A percentile compares a stretch with the other conserved stretches of the same genome.
Evolutionary conservation across 2,888 invertebrate species (phyloP).

Genomic region (Drosophila paracracens): DNA sequence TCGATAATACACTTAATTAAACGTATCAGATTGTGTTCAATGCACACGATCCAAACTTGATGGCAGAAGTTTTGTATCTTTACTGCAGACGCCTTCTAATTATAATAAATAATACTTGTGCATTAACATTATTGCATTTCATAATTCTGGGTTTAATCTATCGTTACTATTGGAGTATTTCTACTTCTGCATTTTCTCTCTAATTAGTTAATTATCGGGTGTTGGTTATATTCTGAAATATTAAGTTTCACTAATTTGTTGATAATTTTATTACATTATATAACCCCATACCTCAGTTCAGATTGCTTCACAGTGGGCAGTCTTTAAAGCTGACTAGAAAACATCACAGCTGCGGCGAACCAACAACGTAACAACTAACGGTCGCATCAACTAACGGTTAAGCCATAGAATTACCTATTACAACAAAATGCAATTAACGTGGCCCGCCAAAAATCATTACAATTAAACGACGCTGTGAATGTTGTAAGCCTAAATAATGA

Average conservation of each 20-base stretch:
- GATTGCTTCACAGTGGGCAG: neutral
- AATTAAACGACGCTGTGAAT: conserved; percentile 52
- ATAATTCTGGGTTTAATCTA: too few relatives aligned
- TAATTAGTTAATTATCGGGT: neutral
- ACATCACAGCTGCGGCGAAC: neutral
- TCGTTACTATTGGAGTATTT: too few relatives aligned
- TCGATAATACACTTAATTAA: too few relatives aligned
- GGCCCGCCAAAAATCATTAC: conserved; percentile 34
- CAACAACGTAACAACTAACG: neutral
- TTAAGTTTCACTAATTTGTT: neutral
- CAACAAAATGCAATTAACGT: conserved; percentile 68
- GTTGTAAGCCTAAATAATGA: conserved; percentile 41
- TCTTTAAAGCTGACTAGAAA: neutral
- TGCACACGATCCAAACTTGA: too few relatives aligned
- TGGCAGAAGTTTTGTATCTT: too few relatives aligned
- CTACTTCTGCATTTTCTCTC: neutral
- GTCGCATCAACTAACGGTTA: conserved; percentile 46
- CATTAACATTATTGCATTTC: too few relatives aligned
- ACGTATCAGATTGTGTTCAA: too few relatives aligned
- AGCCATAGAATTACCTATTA: conserved; percentile 34
- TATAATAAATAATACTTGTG: too few relatives aligned
- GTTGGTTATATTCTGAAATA: neutral
- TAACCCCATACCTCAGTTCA: neutral
- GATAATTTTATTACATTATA: too few relatives aligned
- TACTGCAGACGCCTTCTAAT: too few relatives aligned